Base-by-base conservation (phyloP, 2,113 vertebrate species). In the Merops nubicus region DNA sequence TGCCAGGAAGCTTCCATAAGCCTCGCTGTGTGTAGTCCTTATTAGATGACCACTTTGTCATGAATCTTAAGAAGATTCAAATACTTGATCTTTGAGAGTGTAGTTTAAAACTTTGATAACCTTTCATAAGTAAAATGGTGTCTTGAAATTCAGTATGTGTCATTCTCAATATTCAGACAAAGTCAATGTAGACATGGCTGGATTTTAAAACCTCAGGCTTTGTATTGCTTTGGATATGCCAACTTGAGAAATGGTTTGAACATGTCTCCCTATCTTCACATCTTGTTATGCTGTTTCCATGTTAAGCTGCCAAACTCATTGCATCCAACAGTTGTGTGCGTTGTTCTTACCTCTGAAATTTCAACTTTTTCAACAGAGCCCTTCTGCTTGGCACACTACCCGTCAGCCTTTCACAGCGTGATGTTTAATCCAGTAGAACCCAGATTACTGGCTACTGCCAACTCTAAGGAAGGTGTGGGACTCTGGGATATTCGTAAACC, bases 371-470 rank as follows among this genome's bases (percentile, higher is more conserved):
- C 91, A 77, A 97, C 95, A 99, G 99, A 99, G 92, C 99, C 99
- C 17, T 99, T 99, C 98, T 99, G 99, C 96, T 97, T 99, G 99
- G 99, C 99, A 95, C 99, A 99, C 95, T 99, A 99, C 95, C 99
- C 99, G 3, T 99, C 99, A 20, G 99, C 99, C 54, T 99, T 99
- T 97, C 99, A 99, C 97, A 99, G 99, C 63, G 99, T 99, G 97
- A 99, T 99, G 99, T 99, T 99, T 96, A 99, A 99, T 97, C 99
- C 99, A 0, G 99, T 99, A 80, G 99, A 99, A 96, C 99, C 99
- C 73, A 97, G 99, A 80, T 98, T 99, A 80, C 97, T 99, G 84
- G 99, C 99, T 86, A 99, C 99, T 3, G 99, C 99, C 96, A 99
- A 99, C 98, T 99, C 99, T 85, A 99, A 99, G 94, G 99, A 99